These are phyloP conservation scores for Chelonoidis abingdonii DNA, from an alignment of 2,113 vertebrate genomes.

Conservation along the genomic window DNA sequence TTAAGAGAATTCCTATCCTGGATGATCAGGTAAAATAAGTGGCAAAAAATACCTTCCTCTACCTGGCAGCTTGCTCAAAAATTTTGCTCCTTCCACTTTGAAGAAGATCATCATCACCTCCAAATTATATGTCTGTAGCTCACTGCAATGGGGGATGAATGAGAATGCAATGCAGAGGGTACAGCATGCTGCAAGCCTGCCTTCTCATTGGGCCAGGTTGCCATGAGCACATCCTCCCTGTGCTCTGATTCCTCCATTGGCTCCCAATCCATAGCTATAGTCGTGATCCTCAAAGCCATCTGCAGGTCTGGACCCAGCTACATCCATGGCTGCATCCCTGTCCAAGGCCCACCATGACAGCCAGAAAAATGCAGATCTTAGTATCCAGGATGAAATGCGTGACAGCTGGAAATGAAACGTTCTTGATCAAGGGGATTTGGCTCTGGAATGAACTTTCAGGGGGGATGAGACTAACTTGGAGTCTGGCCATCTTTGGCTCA, in stretches of 20 bases:
- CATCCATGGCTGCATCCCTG: not conserved
- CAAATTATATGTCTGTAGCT: not conserved
- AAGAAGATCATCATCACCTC: not conserved
- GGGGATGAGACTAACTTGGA: not conserved
- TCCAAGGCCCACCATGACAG: not conserved
- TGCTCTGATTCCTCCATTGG: not conserved
- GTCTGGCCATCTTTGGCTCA: not conserved
- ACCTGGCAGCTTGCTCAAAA: not conserved
- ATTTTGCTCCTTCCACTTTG: not conserved
- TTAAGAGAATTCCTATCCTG: not conserved
- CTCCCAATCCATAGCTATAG: not conserved
- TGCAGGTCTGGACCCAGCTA: not conserved
- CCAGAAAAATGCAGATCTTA: not conserved
- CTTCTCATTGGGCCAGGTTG: not conserved
- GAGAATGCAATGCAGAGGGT: not conserved
- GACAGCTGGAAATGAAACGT: not conserved
- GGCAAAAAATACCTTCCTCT: not conserved
- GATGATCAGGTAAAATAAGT: not conserved
- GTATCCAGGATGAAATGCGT: not conserved
- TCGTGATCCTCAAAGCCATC: not conserved
- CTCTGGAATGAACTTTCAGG: not conserved
- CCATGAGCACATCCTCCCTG: not conserved
- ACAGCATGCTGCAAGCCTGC: not conserved
- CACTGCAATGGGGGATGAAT: not conserved
- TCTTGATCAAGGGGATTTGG: not conserved